Base-by-base conservation (phyloP, 2,888 invertebrate genomes). In the Amblyjoppa proteus region DNA sequence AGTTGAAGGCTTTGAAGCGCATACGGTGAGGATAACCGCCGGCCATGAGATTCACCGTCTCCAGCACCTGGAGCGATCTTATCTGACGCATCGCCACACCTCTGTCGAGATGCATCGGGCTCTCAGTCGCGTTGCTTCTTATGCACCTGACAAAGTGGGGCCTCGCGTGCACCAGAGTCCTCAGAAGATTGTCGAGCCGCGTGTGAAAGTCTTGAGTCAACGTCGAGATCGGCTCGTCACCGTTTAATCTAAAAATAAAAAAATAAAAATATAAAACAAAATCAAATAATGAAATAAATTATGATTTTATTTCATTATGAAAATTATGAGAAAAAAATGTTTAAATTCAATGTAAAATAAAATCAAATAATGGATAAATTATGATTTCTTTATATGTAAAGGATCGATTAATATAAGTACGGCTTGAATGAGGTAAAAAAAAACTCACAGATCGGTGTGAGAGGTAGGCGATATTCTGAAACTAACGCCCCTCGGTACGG, bases 141-240 rank as follows among this genome's bases (percentile, higher is more conserved):
- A 99, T 96, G 93, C 99, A 99, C 84, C 98, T 96, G 89, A 99
- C 97, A 95, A 99, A 99, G 95, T 99, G 99, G 16, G 99, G 98
- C 76, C 98, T 96, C 76, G 99, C 98, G 95, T 98, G 98, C 78
- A 98, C 98, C 80, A 99, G 95, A 75, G 98, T 98, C 90, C 98
- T 96, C 91, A 99, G 95, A 90, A 99, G 95, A 95, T 98, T 98
- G 95, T 99, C 98, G 87, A 99, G 95, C 58, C 98, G 96, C 85
- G 98, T 98, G 95, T 99, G 98, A 94, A 99, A 99, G 95, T 99
- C 99, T 95, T 98, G 98, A 80, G 98, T 98, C 84, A 99, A 95
- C 49, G 98, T 98, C 68, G 98, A 97, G 81, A 97, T 96, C 6
- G 97, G 97, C 92, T 97, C 97, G 93, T 97, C 97, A 3, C 97